phyloP scores from a whole-genome alignment of 2,797 vertebrate genomes.

The Anguilla megastoma region DNA sequence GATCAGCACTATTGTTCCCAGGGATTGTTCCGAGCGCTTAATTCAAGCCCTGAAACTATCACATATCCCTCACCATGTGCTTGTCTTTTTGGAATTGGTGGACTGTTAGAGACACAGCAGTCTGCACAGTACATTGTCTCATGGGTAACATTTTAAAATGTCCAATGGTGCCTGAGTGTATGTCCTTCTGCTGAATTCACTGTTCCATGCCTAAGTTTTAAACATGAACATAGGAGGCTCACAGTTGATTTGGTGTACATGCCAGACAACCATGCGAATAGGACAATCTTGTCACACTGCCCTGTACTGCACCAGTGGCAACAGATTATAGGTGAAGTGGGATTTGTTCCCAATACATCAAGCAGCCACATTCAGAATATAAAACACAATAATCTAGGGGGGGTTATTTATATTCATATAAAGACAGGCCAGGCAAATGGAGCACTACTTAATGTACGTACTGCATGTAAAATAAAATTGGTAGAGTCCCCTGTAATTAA shows the following conservation, averaged over 20 bases:
- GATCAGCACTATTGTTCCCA: not conserved
- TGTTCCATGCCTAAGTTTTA: not conserved
- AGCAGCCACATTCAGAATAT: not conserved
- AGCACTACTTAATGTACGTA: not conserved
- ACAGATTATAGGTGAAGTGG: not conserved
- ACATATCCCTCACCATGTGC: not conserved
- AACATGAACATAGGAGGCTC: not conserved
- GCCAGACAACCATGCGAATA: not conserved
- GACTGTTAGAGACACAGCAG: not conserved
- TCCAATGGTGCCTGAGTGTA: not conserved
- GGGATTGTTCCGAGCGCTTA: not conserved
- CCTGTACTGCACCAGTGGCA: not conserved
- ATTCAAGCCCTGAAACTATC: not conserved
- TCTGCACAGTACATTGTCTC: not conserved
- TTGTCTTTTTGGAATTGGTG: not conserved
- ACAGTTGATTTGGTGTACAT: not conserved
- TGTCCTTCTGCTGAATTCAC: not conserved
- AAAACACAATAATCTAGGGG: not conserved
- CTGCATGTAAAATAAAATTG: not conserved
- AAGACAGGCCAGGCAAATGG: not conserved
- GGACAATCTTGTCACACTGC: not conserved
- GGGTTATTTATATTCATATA: not conserved
- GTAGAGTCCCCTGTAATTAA: not conserved
- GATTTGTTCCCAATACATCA: conserved; percentile 13
- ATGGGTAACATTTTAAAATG: not conserved